A percentile compares a stretch with the other conserved stretches of the same genome.
These are phyloP conservation scores for Sinocyclocheilus rhinocerous DNA, from an alignment of 2,113 vertebrate genomes.

Conservation along the genomic window DNA sequence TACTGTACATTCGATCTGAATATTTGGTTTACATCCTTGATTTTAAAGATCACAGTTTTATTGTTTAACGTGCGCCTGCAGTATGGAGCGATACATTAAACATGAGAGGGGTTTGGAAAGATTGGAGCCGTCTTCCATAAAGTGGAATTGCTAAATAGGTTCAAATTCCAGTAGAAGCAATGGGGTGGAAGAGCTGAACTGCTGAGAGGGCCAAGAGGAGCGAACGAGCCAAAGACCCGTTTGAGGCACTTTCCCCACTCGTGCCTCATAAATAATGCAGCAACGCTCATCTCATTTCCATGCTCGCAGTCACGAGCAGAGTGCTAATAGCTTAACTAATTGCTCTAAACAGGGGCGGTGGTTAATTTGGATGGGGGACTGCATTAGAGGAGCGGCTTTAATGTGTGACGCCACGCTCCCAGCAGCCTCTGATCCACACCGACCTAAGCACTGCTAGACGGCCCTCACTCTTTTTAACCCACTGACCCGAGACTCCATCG, in stretches of 20 bases:
- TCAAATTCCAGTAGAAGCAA: slow-evolving; percentile 41
- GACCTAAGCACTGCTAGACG: background rate
- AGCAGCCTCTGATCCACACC: background rate
- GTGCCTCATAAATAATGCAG: slow-evolving; percentile 52
- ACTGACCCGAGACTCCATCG: background rate
- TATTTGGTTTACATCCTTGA: background rate
- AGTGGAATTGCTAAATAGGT: slow-evolving; percentile 39
- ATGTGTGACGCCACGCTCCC: slow-evolving; percentile 28
- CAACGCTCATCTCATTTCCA: slow-evolving; percentile 46
- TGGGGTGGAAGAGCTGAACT: slow-evolving; percentile 21
- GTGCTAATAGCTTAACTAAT: slow-evolving; percentile 57
- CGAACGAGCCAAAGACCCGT: slow-evolving; percentile 40
- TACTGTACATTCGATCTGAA: background rate
- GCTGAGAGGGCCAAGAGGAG: slow-evolving; percentile 38
- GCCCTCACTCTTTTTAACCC: slow-evolving; percentile 1
- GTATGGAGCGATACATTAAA: slow-evolving; percentile 21
- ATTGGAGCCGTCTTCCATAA: slow-evolving; percentile 12
- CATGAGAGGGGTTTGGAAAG: slow-evolving; percentile 11
- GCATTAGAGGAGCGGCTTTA: slow-evolving; percentile 39
- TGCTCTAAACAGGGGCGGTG: slow-evolving; percentile 48
- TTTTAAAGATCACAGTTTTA: slow-evolving; percentile 34
- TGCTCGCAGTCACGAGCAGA: slow-evolving; percentile 37
- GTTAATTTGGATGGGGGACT: slow-evolving; percentile 44
- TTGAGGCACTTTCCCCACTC: slow-evolving; percentile 26
- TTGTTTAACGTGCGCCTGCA: background rate